phyloP scores from a whole-genome alignment of 1,140 invertebrate genomes.

The Goniozus legneri region DNA sequence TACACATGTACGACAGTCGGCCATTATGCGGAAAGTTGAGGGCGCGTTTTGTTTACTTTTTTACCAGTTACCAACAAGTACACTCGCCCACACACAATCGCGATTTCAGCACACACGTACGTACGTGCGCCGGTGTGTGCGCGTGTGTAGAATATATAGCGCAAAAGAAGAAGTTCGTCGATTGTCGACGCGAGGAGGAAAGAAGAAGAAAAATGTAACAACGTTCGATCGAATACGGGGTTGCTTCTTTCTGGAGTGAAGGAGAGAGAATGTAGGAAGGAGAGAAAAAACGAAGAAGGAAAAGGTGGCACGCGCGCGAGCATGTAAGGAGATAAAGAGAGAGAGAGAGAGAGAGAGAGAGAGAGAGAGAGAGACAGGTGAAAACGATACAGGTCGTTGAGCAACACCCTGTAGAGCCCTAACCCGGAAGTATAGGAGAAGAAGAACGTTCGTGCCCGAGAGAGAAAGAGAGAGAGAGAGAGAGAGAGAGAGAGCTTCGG shows the following conservation, averaged over 20 bases:
- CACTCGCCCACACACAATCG: no score
- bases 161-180: not conserved
- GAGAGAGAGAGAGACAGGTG: slow-evolving; percentile 9
- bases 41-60: not conserved
- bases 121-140: not conserved
- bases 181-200: not conserved
- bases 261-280: slow-evolving; percentile 2
- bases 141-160: not conserved
- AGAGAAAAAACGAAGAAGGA: slow-evolving; percentile 15
- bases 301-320: not conserved
- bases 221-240: no score
- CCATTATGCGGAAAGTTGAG: not conserved
- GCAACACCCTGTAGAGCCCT: no score
- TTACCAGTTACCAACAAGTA: not conserved
- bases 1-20: no score
- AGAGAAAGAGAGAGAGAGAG: no score
- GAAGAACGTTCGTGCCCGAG: no score
- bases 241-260: not conserved
- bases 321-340: slow-evolving; percentile 2
- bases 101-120: no score
- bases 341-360: slow-evolving; percentile 3
- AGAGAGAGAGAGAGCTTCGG: no score
- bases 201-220: slow-evolving; percentile 1
- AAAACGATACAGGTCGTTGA: slow-evolving; percentile 12
- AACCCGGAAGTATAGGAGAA: no score